Evolutionary conservation across 2,888 invertebrate genomes (phyloP).

Genomic region (Drosophila quinaria): DNA sequence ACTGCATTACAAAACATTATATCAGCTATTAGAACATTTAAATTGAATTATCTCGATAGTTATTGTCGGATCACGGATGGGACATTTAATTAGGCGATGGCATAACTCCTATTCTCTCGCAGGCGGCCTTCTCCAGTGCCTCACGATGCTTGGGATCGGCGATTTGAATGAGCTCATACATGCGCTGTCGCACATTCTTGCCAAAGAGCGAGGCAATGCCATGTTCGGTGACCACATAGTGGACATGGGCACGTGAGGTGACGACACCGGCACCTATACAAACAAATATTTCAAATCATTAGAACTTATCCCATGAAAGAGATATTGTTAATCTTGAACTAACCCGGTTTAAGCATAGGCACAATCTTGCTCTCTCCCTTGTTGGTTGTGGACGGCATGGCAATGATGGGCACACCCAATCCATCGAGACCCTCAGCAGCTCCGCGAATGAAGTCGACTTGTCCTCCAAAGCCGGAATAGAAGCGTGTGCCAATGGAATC

Average conservation of each 20-base stretch:
- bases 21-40: constrained; percentile 4
- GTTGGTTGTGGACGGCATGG: constrained; percentile 92
- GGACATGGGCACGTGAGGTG: constrained; percentile 95
- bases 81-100: constrained; percentile 85
- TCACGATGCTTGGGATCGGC: constrained; percentile 96
- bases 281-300: not conserved
- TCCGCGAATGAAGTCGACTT: constrained; percentile 97
- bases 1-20: constrained; percentile 15
- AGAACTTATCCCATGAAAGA: not conserved
- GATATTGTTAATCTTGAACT: constrained; percentile 35
- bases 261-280: constrained; percentile 95
- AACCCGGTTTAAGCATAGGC: constrained; percentile 92
- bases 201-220: constrained; percentile 96
- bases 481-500: constrained; percentile 93
- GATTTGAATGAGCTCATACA: constrained; percentile 94
- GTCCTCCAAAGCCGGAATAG: constrained; percentile 95
- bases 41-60: not conserved
- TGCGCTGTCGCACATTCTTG: constrained; percentile 94
- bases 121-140: constrained; percentile 93
- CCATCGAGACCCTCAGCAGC: constrained; percentile 95
- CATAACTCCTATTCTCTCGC: constrained; percentile 92
- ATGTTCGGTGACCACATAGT: constrained; percentile 97
- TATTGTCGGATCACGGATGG: constrained; percentile 2
- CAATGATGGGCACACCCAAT: constrained; percentile 95
- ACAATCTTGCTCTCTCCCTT: constrained; percentile 94